These are phyloP conservation scores for Clitarchus hookeri DNA, from an alignment of 2,888 invertebrate genomes.

Conservation along the genomic window DNA sequence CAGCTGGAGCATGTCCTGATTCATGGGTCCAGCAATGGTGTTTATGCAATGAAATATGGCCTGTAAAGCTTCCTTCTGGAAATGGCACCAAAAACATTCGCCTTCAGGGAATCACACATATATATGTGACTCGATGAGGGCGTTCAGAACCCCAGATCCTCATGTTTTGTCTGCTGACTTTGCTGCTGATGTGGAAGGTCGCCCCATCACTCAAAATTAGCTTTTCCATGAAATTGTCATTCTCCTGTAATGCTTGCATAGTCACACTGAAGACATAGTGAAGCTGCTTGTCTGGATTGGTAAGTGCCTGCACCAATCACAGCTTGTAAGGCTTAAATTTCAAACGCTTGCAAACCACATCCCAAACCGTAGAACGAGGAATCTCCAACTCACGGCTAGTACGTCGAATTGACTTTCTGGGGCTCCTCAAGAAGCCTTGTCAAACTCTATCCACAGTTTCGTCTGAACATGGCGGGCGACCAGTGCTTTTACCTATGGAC, in stretches of 20 bases:
- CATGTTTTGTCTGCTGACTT: constrained; percentile 4
- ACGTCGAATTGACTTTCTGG: not conserved
- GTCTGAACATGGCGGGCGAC: not conserved
- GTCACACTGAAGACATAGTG: not conserved
- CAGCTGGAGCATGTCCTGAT: too few relatives aligned
- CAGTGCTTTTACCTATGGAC: not conserved
- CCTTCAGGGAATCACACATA: too few relatives aligned
- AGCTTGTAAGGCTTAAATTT: not conserved
- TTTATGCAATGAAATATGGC: too few relatives aligned
- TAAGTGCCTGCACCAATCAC: not conserved
- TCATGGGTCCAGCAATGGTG: too few relatives aligned
- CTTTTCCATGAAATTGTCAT: not conserved
- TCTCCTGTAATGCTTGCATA: not conserved
- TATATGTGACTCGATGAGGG: too few relatives aligned
- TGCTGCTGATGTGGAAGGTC: not conserved
- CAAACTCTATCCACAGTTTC: too few relatives aligned
- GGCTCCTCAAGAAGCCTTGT: not conserved
- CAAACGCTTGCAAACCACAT: not conserved
- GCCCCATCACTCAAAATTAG: not conserved
- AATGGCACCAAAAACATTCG: too few relatives aligned
- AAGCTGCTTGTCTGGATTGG: not conserved
- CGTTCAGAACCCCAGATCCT: too few relatives aligned
- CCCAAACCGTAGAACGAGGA: not conserved
- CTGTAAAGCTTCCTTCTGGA: too few relatives aligned
- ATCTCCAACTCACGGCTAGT: not conserved